phyloP scores from a whole-genome alignment of 2,113 vertebrate genomes.

The Ploceus nigricollis region DNA sequence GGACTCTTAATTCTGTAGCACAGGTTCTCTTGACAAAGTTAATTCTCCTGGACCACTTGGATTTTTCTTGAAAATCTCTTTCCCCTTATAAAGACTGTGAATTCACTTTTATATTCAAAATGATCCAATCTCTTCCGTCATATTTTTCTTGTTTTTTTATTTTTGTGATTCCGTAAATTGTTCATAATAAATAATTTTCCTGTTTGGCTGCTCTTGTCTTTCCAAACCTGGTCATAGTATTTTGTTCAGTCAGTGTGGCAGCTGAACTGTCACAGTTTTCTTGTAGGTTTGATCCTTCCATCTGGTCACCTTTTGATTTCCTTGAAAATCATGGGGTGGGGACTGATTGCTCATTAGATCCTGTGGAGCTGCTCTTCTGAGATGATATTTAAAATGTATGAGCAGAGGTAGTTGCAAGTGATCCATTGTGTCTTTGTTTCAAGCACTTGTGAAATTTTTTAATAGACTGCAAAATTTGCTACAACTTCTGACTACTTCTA shows the following conservation, averaged over 20 bases:
- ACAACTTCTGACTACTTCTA: neutral
- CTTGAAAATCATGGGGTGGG: neutral
- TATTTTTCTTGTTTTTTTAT: neutral
- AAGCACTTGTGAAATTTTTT: neutral
- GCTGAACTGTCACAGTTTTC: neutral
- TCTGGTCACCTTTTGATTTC: neutral
- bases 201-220: neutral
- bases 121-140: neutral
- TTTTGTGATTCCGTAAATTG: fast-evolving
- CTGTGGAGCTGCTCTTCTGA: neutral
- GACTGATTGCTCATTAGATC: fast-evolving
- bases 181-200: neutral
- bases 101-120: neutral
- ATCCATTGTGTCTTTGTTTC: neutral
- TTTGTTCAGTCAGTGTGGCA: neutral
- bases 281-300: neutral
- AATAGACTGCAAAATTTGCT: neutral
- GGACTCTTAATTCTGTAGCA: neutral
- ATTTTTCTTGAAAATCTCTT: neutral
- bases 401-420: neutral
- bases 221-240: neutral
- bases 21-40: neutral
- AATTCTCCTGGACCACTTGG: neutral
- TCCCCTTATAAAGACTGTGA: neutral
- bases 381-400: neutral